Conservation (phyloP, 2,797 vertebrate species). For the Danio tinwini region DNA sequence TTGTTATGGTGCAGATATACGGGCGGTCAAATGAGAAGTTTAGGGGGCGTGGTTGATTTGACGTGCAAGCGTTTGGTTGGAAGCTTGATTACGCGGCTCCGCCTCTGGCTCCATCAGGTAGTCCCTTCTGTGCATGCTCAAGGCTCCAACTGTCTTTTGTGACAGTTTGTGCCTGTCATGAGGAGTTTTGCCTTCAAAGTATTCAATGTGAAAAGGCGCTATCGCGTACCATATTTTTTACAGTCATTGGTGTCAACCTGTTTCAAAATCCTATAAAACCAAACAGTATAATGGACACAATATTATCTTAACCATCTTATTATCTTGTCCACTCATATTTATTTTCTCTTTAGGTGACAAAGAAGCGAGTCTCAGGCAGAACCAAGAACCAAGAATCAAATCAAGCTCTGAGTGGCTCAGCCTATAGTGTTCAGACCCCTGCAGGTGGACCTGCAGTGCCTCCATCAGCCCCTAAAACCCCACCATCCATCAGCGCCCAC, state of each 20-base stretch:
- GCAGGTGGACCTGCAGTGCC: conserved; percentile 32
- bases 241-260: neutral
- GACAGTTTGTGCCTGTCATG: too few species aligned
- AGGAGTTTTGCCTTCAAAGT: too few species aligned
- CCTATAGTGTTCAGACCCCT: conserved; percentile 68
- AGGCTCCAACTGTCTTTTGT: too few species aligned
- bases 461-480: conserved; percentile 66
- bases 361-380: conserved; percentile 90
- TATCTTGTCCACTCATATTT: neutral
- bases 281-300: neutral
- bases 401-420: conserved; percentile 70
- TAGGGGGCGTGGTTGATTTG: too few species aligned
- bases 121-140: too few species aligned
- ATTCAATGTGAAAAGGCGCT: too few species aligned
- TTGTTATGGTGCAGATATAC: too few species aligned
- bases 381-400: conserved; percentile 83
- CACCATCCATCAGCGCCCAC: conserved; percentile 61
- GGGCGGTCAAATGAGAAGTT: too few species aligned
- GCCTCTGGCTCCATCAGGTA: too few species aligned
- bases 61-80: too few species aligned
- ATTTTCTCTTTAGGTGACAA: conserved; percentile 87
- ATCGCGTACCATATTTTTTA: too few species aligned
- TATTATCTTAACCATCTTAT: neutral
- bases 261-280: neutral
- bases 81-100: too few species aligned